phyloP scores from a whole-genome alignment of 2,113 vertebrate genomes.

The Poeciliopsis prolifica region DNA sequence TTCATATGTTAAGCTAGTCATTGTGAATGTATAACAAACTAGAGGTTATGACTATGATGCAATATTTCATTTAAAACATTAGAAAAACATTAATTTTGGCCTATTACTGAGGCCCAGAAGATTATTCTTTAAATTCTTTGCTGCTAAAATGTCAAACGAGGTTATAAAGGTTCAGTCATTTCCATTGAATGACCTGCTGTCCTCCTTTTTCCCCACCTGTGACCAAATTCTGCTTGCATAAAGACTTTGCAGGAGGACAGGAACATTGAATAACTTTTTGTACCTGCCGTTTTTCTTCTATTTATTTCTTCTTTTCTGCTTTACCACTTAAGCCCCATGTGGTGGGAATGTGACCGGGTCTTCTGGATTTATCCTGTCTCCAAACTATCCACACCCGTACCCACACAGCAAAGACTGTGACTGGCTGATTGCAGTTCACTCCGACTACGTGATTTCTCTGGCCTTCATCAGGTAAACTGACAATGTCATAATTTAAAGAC shows the following conservation, averaged over 20 bases:
- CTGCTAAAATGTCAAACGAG: conserved; percentile 14
- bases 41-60: not conserved
- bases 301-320: not conserved
- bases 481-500: not conserved
- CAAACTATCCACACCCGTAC: conserved; percentile 97
- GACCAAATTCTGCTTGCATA: conserved; percentile 4
- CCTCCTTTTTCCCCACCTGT: not conserved
- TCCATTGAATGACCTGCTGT: conserved; percentile 37
- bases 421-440: conserved; percentile 93
- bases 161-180: conserved; percentile 19
- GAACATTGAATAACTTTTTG: conserved; percentile 5
- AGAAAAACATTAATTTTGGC: too few relatives aligned
- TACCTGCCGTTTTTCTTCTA: conserved; percentile 12
- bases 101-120: too few relatives aligned
- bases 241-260: not conserved
- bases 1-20: too few relatives aligned
- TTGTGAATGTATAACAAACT: not conserved
- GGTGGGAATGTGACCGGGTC: conserved; percentile 97
- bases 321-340: conserved; percentile 87
- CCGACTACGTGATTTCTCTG: conserved; percentile 96
- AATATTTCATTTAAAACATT: not conserved
- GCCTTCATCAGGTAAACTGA: conserved; percentile 94
- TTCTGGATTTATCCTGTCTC: conserved; percentile 97
- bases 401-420: conserved; percentile 98
- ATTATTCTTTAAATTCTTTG: too few relatives aligned